Evolutionary conservation across 2,888 invertebrate species (phyloP), one percentile per base, ranked within the genome.

Genomic region (Sipha maydis): DNA sequence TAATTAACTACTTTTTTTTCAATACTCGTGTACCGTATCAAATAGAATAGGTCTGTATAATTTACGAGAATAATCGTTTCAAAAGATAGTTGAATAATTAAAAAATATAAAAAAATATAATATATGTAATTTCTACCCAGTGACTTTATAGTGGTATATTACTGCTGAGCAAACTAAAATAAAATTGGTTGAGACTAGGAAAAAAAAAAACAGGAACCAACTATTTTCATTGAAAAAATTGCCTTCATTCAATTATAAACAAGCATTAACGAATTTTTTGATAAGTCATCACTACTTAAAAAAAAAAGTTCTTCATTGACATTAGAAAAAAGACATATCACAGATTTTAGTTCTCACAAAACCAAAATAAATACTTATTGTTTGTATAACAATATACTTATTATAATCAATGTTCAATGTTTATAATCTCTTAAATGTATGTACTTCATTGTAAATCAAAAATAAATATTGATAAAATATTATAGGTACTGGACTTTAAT

Each of bases 1-100:
- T 67, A 85, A 77, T 85, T 85, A 77, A 67, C 67, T 31, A 8
- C 31, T 8, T 67, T 28, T 75, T 76, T 85, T 67, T 77, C 41
- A 76, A 77, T 77, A 48, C 41, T 48, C 14, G 4, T 48, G 31
- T 67, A 77, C 25, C 48, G 67, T 76, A 7, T 67, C 31, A n/a
- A 85, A 69, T 31, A 41, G 41, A 85, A 85, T 48, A 77, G 21
- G 25, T 17, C 4, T 25, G 0, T 31, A 9, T 77, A 34, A 34
- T 41, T 67, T 48, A 69, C 25, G 4, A 11, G 4, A 77, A 85
- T 77, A 77, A 77, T 41, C 41, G 4, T 31, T 67, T 5, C 41
- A 48, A 41, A 48, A 77, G 21, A 38, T 83, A 73, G 75, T 21
- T 19, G 14, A 73, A 4, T 83, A 83, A 71, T 73, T 54, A 54